A percentile compares a stretch with the other conserved stretches of the same genome.
Conservation (phyloP, 2,113 vertebrate species). For the Amazona guildingii region DNA sequence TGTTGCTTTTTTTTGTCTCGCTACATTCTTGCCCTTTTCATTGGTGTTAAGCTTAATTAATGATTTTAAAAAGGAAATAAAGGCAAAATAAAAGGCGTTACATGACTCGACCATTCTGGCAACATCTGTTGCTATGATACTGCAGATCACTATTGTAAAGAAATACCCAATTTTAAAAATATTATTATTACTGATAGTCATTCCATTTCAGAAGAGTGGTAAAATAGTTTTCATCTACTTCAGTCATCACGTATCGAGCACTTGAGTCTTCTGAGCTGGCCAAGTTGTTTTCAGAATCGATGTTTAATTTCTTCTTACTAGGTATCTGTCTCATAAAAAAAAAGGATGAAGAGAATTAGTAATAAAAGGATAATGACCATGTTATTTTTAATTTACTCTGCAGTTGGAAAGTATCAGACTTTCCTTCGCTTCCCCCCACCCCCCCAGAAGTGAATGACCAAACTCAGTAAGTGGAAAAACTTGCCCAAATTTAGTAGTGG, state of each 20-base stretch:
- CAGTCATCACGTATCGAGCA: not conserved
- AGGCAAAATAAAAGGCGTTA: not conserved
- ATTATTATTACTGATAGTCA: not conserved
- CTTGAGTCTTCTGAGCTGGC: not conserved
- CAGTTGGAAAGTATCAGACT: not conserved
- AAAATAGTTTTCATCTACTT: not conserved
- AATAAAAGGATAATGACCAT: not conserved
- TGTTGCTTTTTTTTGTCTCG: not conserved
- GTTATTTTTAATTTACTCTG: not conserved
- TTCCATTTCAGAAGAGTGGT: not conserved
- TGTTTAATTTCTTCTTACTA: not conserved
- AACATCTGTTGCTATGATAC: not conserved
- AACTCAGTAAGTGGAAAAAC: not conserved
- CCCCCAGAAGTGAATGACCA: not conserved
- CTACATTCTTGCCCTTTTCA: not conserved
- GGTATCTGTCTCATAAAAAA: not conserved
- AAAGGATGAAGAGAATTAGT: not conserved
- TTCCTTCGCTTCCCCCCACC: too few species aligned
- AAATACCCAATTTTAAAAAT: not conserved
- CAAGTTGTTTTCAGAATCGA: not conserved
- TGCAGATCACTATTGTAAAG: not conserved
- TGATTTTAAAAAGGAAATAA: not conserved
- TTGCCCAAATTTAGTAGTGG: not conserved
- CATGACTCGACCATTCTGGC: not conserved
- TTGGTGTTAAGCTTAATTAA: not conserved